Evolutionary conservation across 2,797 vertebrate species (phyloP), one percentile per base, ranked within the genome.

Genomic region (Rhyacichthys aspro): DNA sequence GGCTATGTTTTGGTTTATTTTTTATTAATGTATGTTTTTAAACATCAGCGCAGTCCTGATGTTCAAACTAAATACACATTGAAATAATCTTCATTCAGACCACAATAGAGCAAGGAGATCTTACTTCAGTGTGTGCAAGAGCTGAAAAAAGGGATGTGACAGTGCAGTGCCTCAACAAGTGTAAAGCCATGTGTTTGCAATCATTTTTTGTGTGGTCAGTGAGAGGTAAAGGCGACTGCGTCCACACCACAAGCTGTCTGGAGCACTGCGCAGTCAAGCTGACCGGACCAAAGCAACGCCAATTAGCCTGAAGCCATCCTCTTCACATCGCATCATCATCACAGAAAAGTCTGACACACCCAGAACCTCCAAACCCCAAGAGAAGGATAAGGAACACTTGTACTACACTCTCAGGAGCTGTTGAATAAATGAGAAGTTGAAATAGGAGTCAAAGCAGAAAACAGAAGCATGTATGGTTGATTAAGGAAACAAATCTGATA

Each of bases 271-370:
- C 81, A 79, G 59, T 72, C 73, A 78, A 70, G 72, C 74, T 75
- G 74, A 79, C 67, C 81, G 71, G 59, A 72, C 62, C 69, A 70
- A 67, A 64, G 43, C 59, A 42, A 44, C 38, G 58, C 71, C 83
- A 82, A 74, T 87, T 87, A 89, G 78, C 83, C 79, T 10, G 44
- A 66, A 82, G 78, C 78, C 67, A 78, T 74, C 67, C 70, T 84
- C 68, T 74, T 84, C 85, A 85, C 75, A 78, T 86, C 82, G 59
- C 69, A 83, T 86, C 67, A 81, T 64, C 81, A 54, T 79, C 80
- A 86, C 65, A 56, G 55, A 16, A 53, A 55, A 79, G 67, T 63
- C 63, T 75, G 66, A 77, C 84, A 67, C 52, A 71, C 70, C 60
- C 76, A 75, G 36, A 74, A 54, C 42, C 47, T 50, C 52, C 55